Percentiles rank a stretch among this genome's conserved stretches.
Conservation (phyloP, 2,888 invertebrate genomes). For the Ornithoptera alexandrae region DNA sequence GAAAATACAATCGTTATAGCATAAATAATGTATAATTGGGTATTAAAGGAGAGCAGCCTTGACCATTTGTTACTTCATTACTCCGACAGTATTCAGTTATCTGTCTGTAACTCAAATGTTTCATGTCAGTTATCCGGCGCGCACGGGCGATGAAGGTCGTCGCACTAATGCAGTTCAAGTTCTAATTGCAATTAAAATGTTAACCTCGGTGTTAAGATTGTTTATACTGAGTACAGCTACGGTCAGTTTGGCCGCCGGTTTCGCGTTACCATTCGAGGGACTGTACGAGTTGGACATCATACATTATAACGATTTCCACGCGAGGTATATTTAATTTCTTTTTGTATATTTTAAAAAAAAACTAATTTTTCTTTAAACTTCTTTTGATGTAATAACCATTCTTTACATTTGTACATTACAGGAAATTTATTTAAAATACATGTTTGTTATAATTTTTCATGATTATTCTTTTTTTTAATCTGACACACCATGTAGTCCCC, state of each 20-base stretch:
- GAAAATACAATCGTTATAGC: neutral
- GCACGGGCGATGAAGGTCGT: slow-evolving; percentile 20
- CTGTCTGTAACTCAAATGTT: slow-evolving; percentile 1
- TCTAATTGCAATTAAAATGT: slow-evolving; percentile 28
- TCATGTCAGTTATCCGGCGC: slow-evolving; percentile 21
- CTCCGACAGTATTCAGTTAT: slow-evolving; percentile 1
- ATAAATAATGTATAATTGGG: neutral
- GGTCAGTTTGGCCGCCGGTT: slow-evolving; percentile 41
- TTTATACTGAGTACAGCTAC: slow-evolving; percentile 31
- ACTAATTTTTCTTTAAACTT: too few species aligned
- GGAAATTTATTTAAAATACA: too few species aligned
- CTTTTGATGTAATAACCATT: too few species aligned
- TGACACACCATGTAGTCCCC: too few species aligned
- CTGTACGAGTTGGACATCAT: slow-evolving; percentile 78
- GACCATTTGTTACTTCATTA: slow-evolving; percentile 15
- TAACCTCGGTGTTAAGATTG: slow-evolving; percentile 31
- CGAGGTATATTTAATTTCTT: slow-evolving; percentile 56
- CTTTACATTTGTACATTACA: too few species aligned
- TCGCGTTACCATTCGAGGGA: slow-evolving; percentile 61
- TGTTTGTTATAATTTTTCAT: too few species aligned
- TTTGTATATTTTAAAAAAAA: too few species aligned
- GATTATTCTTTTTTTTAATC: too few species aligned
- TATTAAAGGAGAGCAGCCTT: slow-evolving; percentile 5
- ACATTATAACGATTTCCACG: slow-evolving; percentile 81
- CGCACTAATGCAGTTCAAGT: neutral